Base-by-base conservation (phyloP, 2,113 vertebrate genomes). In the Corvus moneduloides region DNA sequence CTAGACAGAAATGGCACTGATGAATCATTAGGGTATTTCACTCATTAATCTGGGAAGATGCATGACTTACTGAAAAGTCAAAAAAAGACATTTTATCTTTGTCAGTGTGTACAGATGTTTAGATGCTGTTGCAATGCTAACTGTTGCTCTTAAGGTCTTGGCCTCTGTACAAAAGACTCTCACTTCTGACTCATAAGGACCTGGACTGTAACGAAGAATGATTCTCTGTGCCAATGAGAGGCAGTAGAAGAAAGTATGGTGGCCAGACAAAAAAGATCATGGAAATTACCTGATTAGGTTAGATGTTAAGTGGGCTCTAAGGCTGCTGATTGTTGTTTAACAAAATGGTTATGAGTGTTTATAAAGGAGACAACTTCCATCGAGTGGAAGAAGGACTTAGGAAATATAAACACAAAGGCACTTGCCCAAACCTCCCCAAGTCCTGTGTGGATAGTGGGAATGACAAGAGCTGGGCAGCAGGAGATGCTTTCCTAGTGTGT, bases 1-100 rank as follows among this genome's bases (percentile, higher is more conserved):
- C 19, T 76, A 52, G 48, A 83, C 44, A 85, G 75, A 76, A 91
- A 75, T 41, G 49, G 33, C 61, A 33, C 22, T 44, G 49, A 37
- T 93, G 85, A 94, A 79, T 94, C 93, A 91, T 75, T 86, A 87
- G 59, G 26, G 51, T 89, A 87, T 79, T 90, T 91, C 2, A 1
- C 12, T 76, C 49, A 48, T 83, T 85, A 91, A 68, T 87, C 71
- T 75, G 32, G 19, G 71, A 92, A 92, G 8, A n/a, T 86, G 26
- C 61, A 44, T 54, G 44, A 88, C 52, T 75, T 92, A 63, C 1
- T 85, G 77, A 79, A 91, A 96, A 72, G 68, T 49, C 62, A 93
- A 33, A 82, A 85, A 84, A 75, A 37, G 49, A 51, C 9, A 11
- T 85, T 87, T 90, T 58, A 16, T 77, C 26, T 51, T 46, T 46